Evolutionary conservation across 2,797 vertebrate species (phyloP).

Genomic region (Choloepus didactylus): DNA sequence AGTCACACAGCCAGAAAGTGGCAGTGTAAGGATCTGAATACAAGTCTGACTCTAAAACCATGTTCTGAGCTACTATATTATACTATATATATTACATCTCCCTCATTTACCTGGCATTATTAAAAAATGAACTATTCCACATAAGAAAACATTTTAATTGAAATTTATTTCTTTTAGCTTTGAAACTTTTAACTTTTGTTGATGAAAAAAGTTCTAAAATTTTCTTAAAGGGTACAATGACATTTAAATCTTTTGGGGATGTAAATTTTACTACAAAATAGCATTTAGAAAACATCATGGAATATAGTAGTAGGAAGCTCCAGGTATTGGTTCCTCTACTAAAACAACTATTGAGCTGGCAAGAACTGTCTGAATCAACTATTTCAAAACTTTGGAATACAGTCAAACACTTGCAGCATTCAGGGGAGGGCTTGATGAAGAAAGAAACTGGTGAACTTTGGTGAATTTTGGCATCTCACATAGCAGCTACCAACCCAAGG

Average conservation of each 20-base stretch:
- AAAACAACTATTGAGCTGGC: no score
- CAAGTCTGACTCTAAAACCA: not conserved
- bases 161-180: constrained; percentile 15
- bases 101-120: not conserved
- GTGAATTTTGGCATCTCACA: no score
- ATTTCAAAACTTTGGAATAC: no score
- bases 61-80: not conserved
- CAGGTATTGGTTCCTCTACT: no score
- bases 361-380: no score
- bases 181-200: constrained; percentile 21
- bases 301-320: no score
- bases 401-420: no score
- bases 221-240: not conserved
- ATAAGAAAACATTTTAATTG: not conserved
- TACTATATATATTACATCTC: not conserved
- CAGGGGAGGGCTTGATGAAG: no score
- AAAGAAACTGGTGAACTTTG: no score
- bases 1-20: not conserved
- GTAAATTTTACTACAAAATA: constrained; percentile 28
- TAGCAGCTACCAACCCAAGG: no score
- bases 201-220: not conserved
- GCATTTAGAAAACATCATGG: not conserved
- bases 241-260: not conserved
- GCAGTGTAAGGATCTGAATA: not conserved
- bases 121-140: not conserved